Evolutionary conservation across 2,888 invertebrate species (phyloP).

Genomic region (Slavum lentiscoides): DNA sequence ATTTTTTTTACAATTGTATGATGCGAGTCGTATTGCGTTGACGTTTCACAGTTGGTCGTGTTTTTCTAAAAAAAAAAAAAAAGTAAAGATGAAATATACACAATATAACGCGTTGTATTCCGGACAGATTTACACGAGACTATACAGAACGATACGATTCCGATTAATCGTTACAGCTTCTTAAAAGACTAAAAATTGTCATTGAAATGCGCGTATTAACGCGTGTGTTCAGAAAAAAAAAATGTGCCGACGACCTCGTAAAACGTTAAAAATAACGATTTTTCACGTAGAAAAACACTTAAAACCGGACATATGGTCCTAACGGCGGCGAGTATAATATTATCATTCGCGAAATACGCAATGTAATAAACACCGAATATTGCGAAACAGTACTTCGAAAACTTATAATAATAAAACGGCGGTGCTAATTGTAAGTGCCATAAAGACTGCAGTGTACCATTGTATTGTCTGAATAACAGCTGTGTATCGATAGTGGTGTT

Average conservation of each 20-base stretch:
- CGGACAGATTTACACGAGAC: no score
- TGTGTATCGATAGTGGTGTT: no score
- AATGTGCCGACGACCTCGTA: slow-evolving; percentile 33
- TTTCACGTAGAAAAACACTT: slow-evolving; percentile 21
- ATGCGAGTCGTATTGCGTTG: no score
- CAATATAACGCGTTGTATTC: no score
- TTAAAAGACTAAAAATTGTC: slow-evolving; percentile 7
- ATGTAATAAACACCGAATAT: background rate
- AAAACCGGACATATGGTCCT: background rate
- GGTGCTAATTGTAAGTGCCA: no score
- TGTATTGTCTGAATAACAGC: no score
- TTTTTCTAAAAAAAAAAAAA: background rate
- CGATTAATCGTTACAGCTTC: no score
- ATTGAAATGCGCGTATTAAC: slow-evolving; percentile 1
- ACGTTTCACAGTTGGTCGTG: no score
- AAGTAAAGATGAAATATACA: no score
- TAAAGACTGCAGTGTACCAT: no score
- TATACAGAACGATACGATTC: no score
- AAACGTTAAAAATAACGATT: slow-evolving; percentile 20
- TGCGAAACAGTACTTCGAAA: background rate
- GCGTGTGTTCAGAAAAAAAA: background rate
- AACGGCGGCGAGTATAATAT: background rate
- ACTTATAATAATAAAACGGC: background rate
- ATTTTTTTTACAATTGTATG: no score
- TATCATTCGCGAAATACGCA: background rate